Evolutionary conservation across 2,888 invertebrate species (phyloP), one percentile per base, ranked within the genome.

Genomic region (Masnerella sp.): DNA sequence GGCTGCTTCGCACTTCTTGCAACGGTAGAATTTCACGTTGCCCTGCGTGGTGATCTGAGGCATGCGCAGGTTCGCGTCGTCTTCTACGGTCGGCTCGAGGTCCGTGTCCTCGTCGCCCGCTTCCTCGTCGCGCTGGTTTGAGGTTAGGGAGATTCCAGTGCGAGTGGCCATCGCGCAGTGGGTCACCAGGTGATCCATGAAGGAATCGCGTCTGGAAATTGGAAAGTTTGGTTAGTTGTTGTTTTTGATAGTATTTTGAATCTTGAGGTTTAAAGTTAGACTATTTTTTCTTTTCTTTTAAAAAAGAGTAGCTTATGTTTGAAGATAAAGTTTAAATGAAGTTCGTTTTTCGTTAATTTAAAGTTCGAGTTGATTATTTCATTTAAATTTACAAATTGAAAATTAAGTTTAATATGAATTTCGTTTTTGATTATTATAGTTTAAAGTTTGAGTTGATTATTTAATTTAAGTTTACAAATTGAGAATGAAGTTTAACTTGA

Each of bases 1-100:
- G 0, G 94, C 91, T 79, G 93, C 94, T 54, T 92, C 92, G 85
- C 99, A 99, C 78, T 96, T 95, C 84, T 98, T 98, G 89, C 99
- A 99, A 83, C 94, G 94, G 88, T 95, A 95, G 0, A 93, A 93
- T 88, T 97, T 98, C 12, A 95, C 91, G 89, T 95, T 96, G 11
- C 95, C 95, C 79, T 95, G 93, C 0, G 69, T 52, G 0, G 62
- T 74, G 8, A 74, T 74, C 4, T 74, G 74, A 0, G 74, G 74
- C 40, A 43, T 51, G 0, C 74, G 65, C 2, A 65, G 17, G 5
- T 40, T 49, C 5, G 17, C 0, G 28, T 74, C 74, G 14, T 74
- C 65, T 1, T 64, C 58, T 0, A 69, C 34, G 1, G 45, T 17
- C 8, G 14, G 0, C 0, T 58, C 69, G 14, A 25, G 43, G n/a